Evolutionary conservation across 92 coral and sea anemone species (phyloP).

Genomic region (Muricea muricata): DNA sequence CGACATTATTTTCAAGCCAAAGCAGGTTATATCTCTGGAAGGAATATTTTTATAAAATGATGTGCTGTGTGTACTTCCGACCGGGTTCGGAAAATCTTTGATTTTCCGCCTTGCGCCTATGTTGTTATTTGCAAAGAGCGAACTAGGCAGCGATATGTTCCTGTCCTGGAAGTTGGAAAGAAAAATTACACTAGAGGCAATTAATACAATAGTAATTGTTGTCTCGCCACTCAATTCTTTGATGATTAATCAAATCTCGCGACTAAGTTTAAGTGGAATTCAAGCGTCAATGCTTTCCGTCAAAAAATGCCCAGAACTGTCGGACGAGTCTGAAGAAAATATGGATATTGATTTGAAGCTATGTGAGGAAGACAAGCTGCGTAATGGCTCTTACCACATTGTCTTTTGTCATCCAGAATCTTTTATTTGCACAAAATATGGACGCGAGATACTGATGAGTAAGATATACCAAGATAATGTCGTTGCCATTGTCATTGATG

Average conservation of each 20-base stretch:
- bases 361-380: not conserved
- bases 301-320: too few relatives aligned
- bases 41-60: not conserved
- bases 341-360: not conserved
- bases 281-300: too few relatives aligned
- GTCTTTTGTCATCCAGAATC: constrained; percentile 7
- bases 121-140: not conserved
- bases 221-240: constrained; percentile 39
- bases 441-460: not conserved
- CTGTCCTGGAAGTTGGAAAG: too few relatives aligned
- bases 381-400: not conserved
- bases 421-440: constrained; percentile 5
- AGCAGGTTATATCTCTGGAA: not conserved
- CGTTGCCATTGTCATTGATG: not conserved
- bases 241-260: constrained; percentile 28
- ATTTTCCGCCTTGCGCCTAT: not conserved
- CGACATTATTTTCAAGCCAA: not conserved
- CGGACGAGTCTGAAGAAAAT: not conserved
- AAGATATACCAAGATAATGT: constrained; percentile 6
- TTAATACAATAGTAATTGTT: not conserved
- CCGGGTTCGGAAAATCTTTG: too few relatives aligned
- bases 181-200: too few relatives aligned
- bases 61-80: not conserved
- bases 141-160: not conserved
- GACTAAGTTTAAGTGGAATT: constrained; percentile 5